Evolutionary conservation across 1,140 invertebrate species (phyloP), one percentile per base, ranked within the genome.

Genomic region (Trypoxylus dichotomus): DNA sequence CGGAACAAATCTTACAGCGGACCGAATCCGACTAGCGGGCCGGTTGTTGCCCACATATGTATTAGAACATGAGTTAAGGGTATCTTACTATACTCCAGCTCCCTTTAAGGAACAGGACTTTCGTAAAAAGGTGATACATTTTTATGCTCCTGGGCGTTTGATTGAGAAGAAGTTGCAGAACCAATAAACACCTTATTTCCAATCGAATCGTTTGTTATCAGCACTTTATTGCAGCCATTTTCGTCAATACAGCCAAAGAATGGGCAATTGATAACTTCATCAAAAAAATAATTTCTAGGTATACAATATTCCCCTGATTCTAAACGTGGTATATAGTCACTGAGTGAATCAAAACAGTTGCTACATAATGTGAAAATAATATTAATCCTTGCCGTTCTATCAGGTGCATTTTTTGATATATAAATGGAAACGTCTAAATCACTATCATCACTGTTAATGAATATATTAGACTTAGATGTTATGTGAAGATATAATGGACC

Each of bases 291-390:
- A 13, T 24, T 41, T 24, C 42, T 37, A 42, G 71, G n/a, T 13
- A 77, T 77, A 42, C 76, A 77, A 10, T 47, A 25, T 42, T 74
- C 72, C 11, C 72, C 24, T 1, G 29, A 19, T 13, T 74, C n/a
- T 41, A 74, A 43, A 42, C 72, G 41, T 41, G 72, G 37, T 41
- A 37, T 13, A 42, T 74, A 74, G 29, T 74, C 32, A 13, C 41
- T 74, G 41, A 29, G 41, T 15, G 29, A 74, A 7, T 8, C 1
- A 24, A 21, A 37, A 43, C 72, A 74, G 13, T 42, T 19, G 24
- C 58, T 74, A 63, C n/a, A 79, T 27, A 47, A 29, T 58, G 78
- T 79, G 60, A 74, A 79, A 74, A 79, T 76, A 74, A 79, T 79
- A n/a, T 74, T 25, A 73, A 79, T 54, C 10, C 60, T 58, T n/a